Evolutionary conservation across 1,140 invertebrate species (phyloP).

Genomic region (Cyclina sinensis): DNA sequence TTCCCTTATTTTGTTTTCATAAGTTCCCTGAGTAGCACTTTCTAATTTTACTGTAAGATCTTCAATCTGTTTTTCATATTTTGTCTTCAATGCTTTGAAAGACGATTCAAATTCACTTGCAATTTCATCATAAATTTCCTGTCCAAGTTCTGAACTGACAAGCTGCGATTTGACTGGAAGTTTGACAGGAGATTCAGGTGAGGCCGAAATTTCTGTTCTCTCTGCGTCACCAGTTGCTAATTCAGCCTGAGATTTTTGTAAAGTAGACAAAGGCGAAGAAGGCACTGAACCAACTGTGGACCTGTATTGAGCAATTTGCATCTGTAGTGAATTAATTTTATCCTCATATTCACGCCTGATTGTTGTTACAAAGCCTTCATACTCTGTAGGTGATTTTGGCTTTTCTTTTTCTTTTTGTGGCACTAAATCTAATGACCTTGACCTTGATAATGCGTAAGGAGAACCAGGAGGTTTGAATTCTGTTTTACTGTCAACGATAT

Average conservation of each 20-base stretch:
- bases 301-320: slow-evolving; percentile 62
- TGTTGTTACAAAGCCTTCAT: slow-evolving; percentile 58
- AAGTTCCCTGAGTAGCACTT: slow-evolving; percentile 50
- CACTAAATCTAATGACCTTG: slow-evolving; percentile 56
- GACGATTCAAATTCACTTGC: slow-evolving; percentile 22
- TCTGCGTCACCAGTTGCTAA: slow-evolving; percentile 6
- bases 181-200: background rate
- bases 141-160: slow-evolving; percentile 10
- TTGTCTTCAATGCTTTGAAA: slow-evolving; percentile 27
- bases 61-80: slow-evolving; percentile 57
- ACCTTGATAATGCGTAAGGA: slow-evolving; percentile 48
- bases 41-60: slow-evolving; percentile 59
- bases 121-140: slow-evolving; percentile 61
- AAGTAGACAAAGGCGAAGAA: slow-evolving; percentile 43
- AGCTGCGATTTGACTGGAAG: background rate
- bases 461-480: slow-evolving; percentile 47
- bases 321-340: slow-evolving; percentile 60
- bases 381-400: slow-evolving; percentile 37
- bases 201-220: background rate
- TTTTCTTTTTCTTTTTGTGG: slow-evolving; percentile 54
- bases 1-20: slow-evolving; percentile 66
- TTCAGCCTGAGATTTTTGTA: slow-evolving; percentile 1
- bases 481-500: slow-evolving; percentile 48
- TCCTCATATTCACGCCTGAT: slow-evolving; percentile 56
- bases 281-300: slow-evolving; percentile 57